Percentiles rank a stretch among this genome's conserved stretches.
Evolutionary conservation across 2,113 vertebrate genomes (phyloP).

Genomic region (Lepisosteus osseus): DNA sequence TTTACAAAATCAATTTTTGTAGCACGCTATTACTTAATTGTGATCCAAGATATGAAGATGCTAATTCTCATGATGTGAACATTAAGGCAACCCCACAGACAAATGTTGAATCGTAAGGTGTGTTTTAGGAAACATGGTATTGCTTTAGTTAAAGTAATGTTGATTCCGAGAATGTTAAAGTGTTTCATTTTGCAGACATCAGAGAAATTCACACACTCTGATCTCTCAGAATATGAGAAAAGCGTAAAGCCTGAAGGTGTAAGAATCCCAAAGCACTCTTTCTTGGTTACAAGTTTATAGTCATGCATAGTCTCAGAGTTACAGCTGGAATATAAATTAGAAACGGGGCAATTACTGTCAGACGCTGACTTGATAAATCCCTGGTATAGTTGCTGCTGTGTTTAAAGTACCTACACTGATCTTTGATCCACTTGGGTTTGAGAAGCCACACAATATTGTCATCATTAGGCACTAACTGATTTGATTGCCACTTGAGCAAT

Average conservation of each 20-base stretch:
- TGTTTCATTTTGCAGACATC: constrained; percentile 17
- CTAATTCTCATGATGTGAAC: too few species aligned
- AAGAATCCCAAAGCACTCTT: constrained; percentile 9
- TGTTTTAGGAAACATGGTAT: not conserved
- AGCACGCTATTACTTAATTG: too few species aligned
- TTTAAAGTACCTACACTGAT: not conserved
- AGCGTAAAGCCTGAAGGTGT: constrained; percentile 7
- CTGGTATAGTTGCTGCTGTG: constrained; percentile 2
- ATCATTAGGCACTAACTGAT: not conserved
- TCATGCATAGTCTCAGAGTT: not conserved
- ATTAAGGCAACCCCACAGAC: too few species aligned
- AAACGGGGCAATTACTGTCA: constrained; percentile 10
- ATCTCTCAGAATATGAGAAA: constrained; percentile 16
- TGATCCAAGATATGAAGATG: too few species aligned
- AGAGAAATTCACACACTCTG: constrained; percentile 3
- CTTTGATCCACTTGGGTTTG: not conserved
- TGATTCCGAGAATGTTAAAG: not conserved
- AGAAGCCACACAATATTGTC: not conserved
- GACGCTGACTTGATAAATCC: constrained; percentile 6
- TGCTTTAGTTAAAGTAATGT: not conserved
- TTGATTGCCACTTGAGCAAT: not conserved
- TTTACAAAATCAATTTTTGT: too few species aligned
- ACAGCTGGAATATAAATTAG: constrained; percentile 18
- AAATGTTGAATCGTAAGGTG: not conserved
- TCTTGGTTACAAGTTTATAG: constrained; percentile 13